Evolutionary conservation across 2,888 invertebrate species (phyloP), one percentile per base, ranked within the genome.

Genomic region (Drosophila mulleri): DNA sequence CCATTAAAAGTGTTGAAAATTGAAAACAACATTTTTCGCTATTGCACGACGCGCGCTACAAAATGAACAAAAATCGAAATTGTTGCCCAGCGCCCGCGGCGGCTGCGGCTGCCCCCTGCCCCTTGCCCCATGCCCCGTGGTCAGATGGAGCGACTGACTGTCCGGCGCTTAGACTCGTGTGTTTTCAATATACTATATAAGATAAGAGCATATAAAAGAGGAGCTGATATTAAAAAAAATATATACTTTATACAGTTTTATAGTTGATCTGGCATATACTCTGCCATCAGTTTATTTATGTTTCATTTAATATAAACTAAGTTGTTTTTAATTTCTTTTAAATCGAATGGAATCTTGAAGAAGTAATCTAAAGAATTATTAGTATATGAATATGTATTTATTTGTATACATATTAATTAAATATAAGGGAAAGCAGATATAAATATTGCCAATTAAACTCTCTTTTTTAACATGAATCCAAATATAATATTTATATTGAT

Each of bases 1-100:
- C 84, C 72, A 86, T 88, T 85, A 88, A 84, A 84, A 83, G 86
- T 88, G 86, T 83, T 88, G 79, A 85, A 88, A 88, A 88, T 84
- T 84, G 81, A 84, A 88, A 83, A 83, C 70, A 81, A 83, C 67
- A 79, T 77, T 82, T 68, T 73, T 65, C 56, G 68, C 72, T 61
- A 62, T 57, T 56, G 66, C 64, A 72, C 60, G 67, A 20, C 62
- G 70, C 57, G 44, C 64, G 37, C 54, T 48, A 57, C 45, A 68
- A 67, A 69, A 29, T 23, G 2, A 45, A 45, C 82, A n/a, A 29
- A 12, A 48, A 87, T 75, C 71, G 65, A 66, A 70, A 72, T 48
- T 58, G 18, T 32, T 53, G 58, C 53, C 62, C 60, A 29, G 58
- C n/a, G 58, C 52, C 23, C 41, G 26, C 39, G 44, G 52, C 56